Conservation (phyloP, 1,140 invertebrate genomes). For the Adelges cooleyi region DNA sequence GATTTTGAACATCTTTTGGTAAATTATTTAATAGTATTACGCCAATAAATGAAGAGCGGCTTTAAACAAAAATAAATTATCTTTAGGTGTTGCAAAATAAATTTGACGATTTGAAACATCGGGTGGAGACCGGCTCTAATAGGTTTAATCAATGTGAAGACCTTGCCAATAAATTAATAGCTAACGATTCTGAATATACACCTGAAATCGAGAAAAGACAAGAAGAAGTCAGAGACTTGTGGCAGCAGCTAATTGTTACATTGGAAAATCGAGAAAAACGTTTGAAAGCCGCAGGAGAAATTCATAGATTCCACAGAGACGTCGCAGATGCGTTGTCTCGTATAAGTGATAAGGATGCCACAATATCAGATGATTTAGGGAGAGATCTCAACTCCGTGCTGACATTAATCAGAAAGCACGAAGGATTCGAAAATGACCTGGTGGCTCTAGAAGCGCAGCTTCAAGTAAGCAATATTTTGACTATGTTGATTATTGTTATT, state of each 20-base stretch:
- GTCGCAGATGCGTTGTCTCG: slow-evolving; percentile 82
- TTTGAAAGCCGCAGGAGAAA: slow-evolving; percentile 83
- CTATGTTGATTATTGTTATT: background rate
- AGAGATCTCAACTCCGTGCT: slow-evolving; percentile 79
- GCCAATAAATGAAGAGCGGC: background rate
- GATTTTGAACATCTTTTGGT: slow-evolving; percentile 92
- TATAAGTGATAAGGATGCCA: slow-evolving; percentile 77
- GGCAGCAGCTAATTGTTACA: slow-evolving; percentile 76
- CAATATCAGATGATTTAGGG: slow-evolving; percentile 71
- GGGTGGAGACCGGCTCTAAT: slow-evolving; percentile 81
- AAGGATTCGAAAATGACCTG: slow-evolving; percentile 90
- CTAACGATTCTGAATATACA: slow-evolving; percentile 77
- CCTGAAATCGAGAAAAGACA: slow-evolving; percentile 77
- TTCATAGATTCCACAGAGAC: slow-evolving; percentile 92
- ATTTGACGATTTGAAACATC: slow-evolving; percentile 90
- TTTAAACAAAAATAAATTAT: slow-evolving; percentile 17
- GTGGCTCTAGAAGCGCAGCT: slow-evolving; percentile 86
- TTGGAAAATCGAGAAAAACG: slow-evolving; percentile 75
- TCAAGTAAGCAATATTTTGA: slow-evolving; percentile 52
- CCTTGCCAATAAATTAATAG: slow-evolving; percentile 76
- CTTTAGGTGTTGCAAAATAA: slow-evolving; percentile 69
- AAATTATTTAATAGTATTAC: slow-evolving; percentile 33
- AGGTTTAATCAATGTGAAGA: slow-evolving; percentile 86
- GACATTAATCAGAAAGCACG: slow-evolving; percentile 66
- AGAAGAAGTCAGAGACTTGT: slow-evolving; percentile 66